Conservation (phyloP, 2,113 vertebrate species). For the Phoenicopterus ruber region DNA sequence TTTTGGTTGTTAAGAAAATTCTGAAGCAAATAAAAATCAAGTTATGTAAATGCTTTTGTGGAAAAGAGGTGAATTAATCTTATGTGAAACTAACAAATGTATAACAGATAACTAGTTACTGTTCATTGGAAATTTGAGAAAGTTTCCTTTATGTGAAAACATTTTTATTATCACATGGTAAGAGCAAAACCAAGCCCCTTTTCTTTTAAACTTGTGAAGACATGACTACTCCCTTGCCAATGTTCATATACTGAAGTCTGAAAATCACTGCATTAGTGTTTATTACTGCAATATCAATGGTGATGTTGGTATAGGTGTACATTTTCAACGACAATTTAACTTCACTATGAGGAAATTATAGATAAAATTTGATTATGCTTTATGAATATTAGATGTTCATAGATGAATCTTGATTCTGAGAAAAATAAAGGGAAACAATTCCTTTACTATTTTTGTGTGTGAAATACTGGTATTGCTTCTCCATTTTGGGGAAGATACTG, state of each 20-base stretch:
- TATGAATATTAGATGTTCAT: not conserved
- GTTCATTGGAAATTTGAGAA: not conserved
- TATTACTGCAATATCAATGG: not conserved
- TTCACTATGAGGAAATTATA: not conserved
- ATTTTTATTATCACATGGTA: not conserved
- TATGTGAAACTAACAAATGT: not conserved
- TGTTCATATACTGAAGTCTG: not conserved
- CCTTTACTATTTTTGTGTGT: not conserved
- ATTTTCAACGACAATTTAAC: not conserved
- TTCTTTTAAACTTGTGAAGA: not conserved
- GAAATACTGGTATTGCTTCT: not conserved
- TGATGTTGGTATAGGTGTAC: not conserved
- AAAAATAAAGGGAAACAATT: not conserved
- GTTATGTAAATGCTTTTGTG: not conserved
- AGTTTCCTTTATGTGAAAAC: not conserved
- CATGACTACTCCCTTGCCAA: not conserved
- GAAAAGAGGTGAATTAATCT: not conserved
- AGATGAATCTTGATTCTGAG: not conserved
- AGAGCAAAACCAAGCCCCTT: not conserved
- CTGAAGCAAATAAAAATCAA: not conserved
- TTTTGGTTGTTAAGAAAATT: not conserved
- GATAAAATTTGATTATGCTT: not conserved
- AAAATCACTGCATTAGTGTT: not conserved
- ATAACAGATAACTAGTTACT: not conserved
- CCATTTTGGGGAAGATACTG: not conserved